Evolutionary conservation across 2,888 invertebrate genomes (phyloP), one percentile per base, ranked within the genome.

Genomic region (Macrosoma leucophasiata): DNA sequence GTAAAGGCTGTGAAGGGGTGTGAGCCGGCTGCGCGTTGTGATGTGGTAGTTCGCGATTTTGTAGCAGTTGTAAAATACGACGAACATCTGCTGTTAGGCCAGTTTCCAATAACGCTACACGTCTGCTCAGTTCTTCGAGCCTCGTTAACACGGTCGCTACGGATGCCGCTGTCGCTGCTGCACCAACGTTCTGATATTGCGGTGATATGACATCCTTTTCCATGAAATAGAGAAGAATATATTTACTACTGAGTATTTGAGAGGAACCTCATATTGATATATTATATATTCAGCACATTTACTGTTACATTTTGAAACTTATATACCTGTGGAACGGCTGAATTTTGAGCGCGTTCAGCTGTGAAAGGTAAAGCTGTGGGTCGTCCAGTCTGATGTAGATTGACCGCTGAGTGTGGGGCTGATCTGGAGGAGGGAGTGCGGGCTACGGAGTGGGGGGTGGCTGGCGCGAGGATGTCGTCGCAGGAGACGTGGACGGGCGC

Each of bases 31-130:
- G 73, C 36, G 55, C 39, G 40, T 60, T 70, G 42, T 69, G 68
- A 13, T 62, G 64, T 8, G 51, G 29, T 9, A 36, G 20, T 13
- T 79, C 78, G 9, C 78, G 70, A 9, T 87, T 81, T 56, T 90
- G 89, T 36, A 92, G 73, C 46, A 91, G 68, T 30, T 85, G 85
- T 55, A 94, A 76, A 42, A 94, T 93, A 44, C 89, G 85, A 47
- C 90, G 88, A 48, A 94, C 89, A 62, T 94, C 93, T 5, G 88
- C 79, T 12, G 90, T 89, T 55, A 94, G 87, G 18, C 90, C 89
- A 41, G 87, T 87, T 65, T 94, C 93, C 54, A 94, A 75, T 29
- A 89, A 85, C 26, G 90, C 88, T 46, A 94, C 87, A 48, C 89
- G 88, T 58, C 88, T 86, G 55, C 88, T 86, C 41, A 93, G 74